Percentiles rank a stretch among this genome's conserved stretches.
Conservation (phyloP, 2,888 invertebrate genomes). For the Eubasilissa splendida region DNA sequence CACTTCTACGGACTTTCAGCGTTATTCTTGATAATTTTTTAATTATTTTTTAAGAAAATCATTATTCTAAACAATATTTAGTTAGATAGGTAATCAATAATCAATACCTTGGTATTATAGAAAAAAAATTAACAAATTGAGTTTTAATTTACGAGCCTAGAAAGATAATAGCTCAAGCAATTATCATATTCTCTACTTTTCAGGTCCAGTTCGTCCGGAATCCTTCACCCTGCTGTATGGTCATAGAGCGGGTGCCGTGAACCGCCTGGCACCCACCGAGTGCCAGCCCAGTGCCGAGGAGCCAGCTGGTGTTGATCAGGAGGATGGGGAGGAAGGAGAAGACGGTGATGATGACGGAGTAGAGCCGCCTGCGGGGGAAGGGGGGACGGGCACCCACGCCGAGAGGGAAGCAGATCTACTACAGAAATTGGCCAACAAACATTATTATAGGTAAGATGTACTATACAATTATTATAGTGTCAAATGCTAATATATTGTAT, state of each 20-base stretch:
- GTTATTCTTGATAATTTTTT: no score
- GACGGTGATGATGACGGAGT: conserved; percentile 34
- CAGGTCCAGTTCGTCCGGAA: conserved; percentile 57
- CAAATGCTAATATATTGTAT: no score
- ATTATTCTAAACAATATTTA: no score
- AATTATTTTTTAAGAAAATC: no score
- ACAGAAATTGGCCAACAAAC: conserved; percentile 55
- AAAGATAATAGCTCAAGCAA: no score
- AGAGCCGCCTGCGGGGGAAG: conserved; percentile 35
- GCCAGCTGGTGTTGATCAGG: conserved; percentile 33
- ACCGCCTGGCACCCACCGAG: conserved; percentile 47
- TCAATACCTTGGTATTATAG: no score
- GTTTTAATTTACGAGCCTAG: no score
- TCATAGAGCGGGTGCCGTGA: conserved; percentile 26
- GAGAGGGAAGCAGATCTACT: conserved; percentile 54
- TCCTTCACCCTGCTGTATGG: conserved; percentile 53
- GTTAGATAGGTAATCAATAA: no score
- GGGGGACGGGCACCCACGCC: conserved; percentile 26
- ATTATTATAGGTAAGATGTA: conserved; percentile 45
- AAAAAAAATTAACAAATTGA: no score
- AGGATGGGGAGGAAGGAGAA: conserved; percentile 19
- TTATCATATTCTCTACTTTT: no score
- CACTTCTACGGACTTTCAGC: no score
- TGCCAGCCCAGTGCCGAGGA: conserved; percentile 50
- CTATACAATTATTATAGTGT: neutral